Conservation (phyloP, 2,888 invertebrate genomes). For the Apodemia mormo region DNA sequence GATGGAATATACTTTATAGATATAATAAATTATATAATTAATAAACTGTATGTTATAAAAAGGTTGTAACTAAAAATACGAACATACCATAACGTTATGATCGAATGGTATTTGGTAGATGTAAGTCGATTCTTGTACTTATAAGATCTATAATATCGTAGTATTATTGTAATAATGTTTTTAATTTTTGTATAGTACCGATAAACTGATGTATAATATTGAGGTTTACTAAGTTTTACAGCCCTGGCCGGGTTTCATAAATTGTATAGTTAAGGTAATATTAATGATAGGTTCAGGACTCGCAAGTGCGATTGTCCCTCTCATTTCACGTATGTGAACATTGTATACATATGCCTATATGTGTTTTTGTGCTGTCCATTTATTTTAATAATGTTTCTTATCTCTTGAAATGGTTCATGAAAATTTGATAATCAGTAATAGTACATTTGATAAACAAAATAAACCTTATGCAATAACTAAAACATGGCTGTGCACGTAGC, state of each 20-base stretch:
- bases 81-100: conserved; percentile 47
- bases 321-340: conserved; percentile 23
- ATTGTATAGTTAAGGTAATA: conserved; percentile 73
- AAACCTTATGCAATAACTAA: conserved; percentile 16
- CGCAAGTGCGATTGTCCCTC: conserved; percentile 13
- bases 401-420: conserved; percentile 44
- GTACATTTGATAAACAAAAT: conserved; percentile 10
- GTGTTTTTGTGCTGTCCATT: conserved; percentile 35
- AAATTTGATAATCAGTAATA: conserved; percentile 28
- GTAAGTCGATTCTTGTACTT: conserved; percentile 78
- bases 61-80: conserved; percentile 71
- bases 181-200: conserved; percentile 81
- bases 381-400: conserved; percentile 31
- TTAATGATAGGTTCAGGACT: conserved; percentile 44
- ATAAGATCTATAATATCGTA: conserved; percentile 75
- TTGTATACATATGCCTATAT: conserved; percentile 34
- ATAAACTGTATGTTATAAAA: conserved; percentile 71
- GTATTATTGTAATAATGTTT: conserved; percentile 76
- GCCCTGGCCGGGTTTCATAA: conserved; percentile 56
- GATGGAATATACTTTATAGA: conserved; percentile 62
- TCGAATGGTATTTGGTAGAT: conserved; percentile 64
- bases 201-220: conserved; percentile 69
- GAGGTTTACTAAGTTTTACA: conserved; percentile 67
- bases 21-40: conserved; percentile 69
- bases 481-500: conserved; percentile 12